These are phyloP conservation scores for Pollimyrus isidori DNA, from an alignment of 2,113 vertebrate genomes.

Conservation along the genomic window DNA sequence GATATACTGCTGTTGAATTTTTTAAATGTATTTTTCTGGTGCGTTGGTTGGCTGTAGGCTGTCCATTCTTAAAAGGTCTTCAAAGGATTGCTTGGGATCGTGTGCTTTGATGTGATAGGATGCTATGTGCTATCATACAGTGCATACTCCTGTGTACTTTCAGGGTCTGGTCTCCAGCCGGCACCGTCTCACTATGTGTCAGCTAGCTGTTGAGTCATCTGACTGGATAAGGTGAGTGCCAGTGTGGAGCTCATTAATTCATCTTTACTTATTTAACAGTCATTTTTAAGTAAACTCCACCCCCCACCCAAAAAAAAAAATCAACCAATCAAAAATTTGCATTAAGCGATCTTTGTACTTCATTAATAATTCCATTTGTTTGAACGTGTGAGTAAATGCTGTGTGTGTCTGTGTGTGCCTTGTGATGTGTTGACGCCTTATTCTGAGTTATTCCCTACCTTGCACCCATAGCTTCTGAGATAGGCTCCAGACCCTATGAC, in stretches of 20 bases:
- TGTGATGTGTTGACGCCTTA: background rate
- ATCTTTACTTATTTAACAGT: background rate
- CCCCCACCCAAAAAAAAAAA: background rate
- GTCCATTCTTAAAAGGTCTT: background rate
- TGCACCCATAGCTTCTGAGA: background rate
- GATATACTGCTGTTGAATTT: background rate
- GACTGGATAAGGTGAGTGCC: slow-evolving; percentile 91
- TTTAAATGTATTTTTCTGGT: background rate
- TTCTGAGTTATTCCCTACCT: background rate
- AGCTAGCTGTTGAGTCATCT: slow-evolving; percentile 89
- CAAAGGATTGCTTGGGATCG: background rate
- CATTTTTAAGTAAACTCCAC: background rate
- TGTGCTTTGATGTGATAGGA: background rate
- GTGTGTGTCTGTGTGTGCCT: background rate
- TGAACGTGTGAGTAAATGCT: background rate
- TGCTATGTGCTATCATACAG: background rate
- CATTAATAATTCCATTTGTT: background rate
- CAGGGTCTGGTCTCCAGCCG: slow-evolving; percentile 90
- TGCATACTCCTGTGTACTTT: slow-evolving; percentile 15
- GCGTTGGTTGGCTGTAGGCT: background rate
- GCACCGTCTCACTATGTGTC: slow-evolving; percentile 96
- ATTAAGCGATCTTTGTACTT: background rate
- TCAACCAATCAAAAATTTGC: background rate
- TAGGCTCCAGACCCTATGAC: background rate
- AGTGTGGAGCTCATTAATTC: background rate